Conservation (phyloP, 2,888 invertebrate species). For the Protophormia terraenovae region DNA sequence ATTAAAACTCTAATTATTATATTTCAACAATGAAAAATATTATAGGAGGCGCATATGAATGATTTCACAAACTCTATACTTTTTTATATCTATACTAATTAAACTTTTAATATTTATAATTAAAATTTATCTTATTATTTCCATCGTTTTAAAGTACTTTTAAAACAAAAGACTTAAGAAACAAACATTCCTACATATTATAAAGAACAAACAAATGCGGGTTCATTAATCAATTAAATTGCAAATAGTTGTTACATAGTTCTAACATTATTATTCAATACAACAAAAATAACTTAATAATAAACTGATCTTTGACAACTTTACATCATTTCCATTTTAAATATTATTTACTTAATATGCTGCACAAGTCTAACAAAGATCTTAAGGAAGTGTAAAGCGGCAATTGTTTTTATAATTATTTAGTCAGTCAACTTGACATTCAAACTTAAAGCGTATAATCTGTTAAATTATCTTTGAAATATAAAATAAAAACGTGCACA, state of each 20-base stretch:
- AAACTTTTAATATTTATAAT: too few relatives aligned
- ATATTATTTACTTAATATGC: slow-evolving; percentile 9
- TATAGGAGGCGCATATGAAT: too few relatives aligned
- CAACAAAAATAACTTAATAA: background rate
- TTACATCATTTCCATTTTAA: slow-evolving; percentile 22
- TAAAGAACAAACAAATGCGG: background rate
- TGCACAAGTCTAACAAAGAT: background rate
- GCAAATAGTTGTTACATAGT: background rate
- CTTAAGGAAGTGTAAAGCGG: slow-evolving; percentile 25
- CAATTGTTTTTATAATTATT: slow-evolving; percentile 23
- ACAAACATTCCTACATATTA: background rate
- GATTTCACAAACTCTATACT: too few relatives aligned
- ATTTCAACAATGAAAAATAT: too few relatives aligned
- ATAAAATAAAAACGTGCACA: slow-evolving; percentile 37
- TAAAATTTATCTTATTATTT: too few relatives aligned
- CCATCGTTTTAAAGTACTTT: too few relatives aligned
- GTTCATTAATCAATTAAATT: background rate
- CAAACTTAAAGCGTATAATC: slow-evolving; percentile 10
- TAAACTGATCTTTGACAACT: slow-evolving; percentile 4
- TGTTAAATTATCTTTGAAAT: slow-evolving; percentile 33
- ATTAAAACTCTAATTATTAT: too few relatives aligned
- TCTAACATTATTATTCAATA: background rate
- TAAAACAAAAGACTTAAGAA: background rate
- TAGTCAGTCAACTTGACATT: slow-evolving; percentile 25
- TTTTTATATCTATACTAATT: too few relatives aligned